Base-by-base conservation (phyloP, 2,113 vertebrate species). In the Trogon melanurus region DNA sequence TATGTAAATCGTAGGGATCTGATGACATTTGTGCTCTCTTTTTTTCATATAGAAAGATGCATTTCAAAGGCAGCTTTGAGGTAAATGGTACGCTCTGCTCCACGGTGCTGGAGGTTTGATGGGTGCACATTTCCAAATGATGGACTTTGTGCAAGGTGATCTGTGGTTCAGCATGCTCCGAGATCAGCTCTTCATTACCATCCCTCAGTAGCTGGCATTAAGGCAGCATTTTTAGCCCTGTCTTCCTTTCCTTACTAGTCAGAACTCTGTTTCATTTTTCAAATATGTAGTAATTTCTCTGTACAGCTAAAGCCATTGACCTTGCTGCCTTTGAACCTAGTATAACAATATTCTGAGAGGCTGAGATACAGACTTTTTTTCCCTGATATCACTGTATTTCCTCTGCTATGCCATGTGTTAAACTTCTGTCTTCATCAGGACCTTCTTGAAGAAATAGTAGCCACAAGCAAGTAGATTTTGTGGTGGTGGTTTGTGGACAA, bases 181-280 rank as follows among this genome's bases (percentile, higher is more conserved):
- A 82, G 76, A 60, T 30, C 66, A 69, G 53, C 61, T 93, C 57
- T 88, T 91, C 74, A 54, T 65, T 85, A 34, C 58, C 57, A 66
- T 75, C 48, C 25, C 45, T 91, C 70, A 85, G 66, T 26, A 72
- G 54, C 0, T 82, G 62, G 57, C 66, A 47, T 82, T 57, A 85
- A 50, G 73, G 71, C 67, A 56, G 36, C 25, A 45, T 93, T 95
- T 92, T 79, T 79, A 88, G n/a, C 36, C 23, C 56, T 58, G 13
- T 82, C 29, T 91, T 66, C n/a, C 60, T 88, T 73, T 88, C 64
- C 44, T 76, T 74, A 26, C 47, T 58, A 38, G 64, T 74, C 64
- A 93, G 74, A 91, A 91, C 80, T 91, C 71, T 45, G 27, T 85
- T 96, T 88, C 11, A 32, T 88, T 95, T 89, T 91, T 30, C 47